phyloP scores from a whole-genome alignment of 2,113 vertebrate species.

The Nematolebias whitei region DNA sequence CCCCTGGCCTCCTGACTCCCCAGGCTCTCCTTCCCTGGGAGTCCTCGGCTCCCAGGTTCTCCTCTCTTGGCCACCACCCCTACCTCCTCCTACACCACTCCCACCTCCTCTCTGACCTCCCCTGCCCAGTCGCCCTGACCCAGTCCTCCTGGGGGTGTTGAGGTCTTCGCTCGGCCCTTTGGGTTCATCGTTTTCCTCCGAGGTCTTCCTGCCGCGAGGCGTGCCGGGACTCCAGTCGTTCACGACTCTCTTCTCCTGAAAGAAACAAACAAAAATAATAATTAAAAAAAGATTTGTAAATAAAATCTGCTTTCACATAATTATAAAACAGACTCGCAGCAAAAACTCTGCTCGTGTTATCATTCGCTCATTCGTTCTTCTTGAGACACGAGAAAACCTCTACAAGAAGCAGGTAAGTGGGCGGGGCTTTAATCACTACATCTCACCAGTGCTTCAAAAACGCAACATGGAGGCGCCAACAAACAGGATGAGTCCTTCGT shows the following conservation, averaged over 20 bases:
- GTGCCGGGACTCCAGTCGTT: constrained; percentile 76
- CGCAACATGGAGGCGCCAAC: no score
- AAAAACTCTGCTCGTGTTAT: no score
- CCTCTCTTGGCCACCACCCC: constrained; percentile 40
- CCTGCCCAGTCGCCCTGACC: constrained; percentile 61
- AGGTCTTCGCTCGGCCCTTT: constrained; percentile 33
- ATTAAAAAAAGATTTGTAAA: background rate
- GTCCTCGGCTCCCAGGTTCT: constrained; percentile 51
- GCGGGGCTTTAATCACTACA: no score
- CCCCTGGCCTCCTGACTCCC: constrained; percentile 48
- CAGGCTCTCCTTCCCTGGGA: constrained; percentile 56
- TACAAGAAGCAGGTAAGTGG: no score
- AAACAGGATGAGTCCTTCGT: background rate
- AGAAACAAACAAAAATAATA: background rate
- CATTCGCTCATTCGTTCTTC: no score
- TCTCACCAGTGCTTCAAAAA: no score
- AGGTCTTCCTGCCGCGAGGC: constrained; percentile 46
- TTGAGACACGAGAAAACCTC: no score
- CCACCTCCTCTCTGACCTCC: constrained; percentile 65
- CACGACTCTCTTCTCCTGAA: constrained; percentile 82
- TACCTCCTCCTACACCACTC: constrained; percentile 4
- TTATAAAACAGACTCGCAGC: no score
- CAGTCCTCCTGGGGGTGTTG: constrained; percentile 64
- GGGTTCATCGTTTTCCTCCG: constrained; percentile 60
- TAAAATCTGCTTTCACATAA: no score